Percentiles rank a stretch among this genome's conserved stretches.
Evolutionary conservation across 2,888 invertebrate species (phyloP).

Genomic region (Lasioglossum leucozonium): DNA sequence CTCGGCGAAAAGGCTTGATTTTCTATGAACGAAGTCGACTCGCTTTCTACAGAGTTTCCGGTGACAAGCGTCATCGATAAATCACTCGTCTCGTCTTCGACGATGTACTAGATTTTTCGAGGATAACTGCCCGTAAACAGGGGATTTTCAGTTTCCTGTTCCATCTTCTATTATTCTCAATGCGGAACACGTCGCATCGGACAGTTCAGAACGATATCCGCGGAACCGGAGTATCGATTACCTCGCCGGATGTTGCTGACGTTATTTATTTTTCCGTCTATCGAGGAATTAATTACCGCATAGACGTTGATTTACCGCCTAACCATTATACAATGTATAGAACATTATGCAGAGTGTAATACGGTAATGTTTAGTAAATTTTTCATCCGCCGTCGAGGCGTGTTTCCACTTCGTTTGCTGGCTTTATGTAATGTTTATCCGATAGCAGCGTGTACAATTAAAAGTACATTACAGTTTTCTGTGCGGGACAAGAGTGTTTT

Average conservation of each 20-base stretch:
- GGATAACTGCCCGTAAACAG: background rate
- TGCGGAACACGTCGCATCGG: conserved; percentile 26
- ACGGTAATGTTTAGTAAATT: background rate
- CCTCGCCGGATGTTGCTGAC: conserved; percentile 61
- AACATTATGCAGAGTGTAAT: conserved; percentile 3
- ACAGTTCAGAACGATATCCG: conserved; percentile 43
- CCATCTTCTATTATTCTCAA: conserved; percentile 8
- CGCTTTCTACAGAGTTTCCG: background rate
- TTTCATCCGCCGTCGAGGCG: background rate
- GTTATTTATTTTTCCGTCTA: conserved; percentile 68
- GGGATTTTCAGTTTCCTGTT: background rate
- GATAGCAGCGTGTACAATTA: background rate
- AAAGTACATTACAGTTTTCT: background rate
- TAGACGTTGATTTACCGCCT: conserved; percentile 56
- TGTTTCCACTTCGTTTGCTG: background rate
- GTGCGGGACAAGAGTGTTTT: background rate
- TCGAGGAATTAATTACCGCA: conserved; percentile 62
- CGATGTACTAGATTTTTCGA: background rate
- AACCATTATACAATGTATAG: conserved; percentile 36
- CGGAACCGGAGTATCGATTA: conserved; percentile 62
- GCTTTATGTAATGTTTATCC: background rate
- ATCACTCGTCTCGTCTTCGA: background rate
- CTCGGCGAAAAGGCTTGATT: background rate
- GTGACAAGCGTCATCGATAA: background rate
- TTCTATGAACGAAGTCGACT: background rate